A percentile compares a stretch with the other conserved stretches of the same genome.
Conservation (phyloP, 2,888 invertebrate genomes). For the Hoplodrina ambigua region DNA sequence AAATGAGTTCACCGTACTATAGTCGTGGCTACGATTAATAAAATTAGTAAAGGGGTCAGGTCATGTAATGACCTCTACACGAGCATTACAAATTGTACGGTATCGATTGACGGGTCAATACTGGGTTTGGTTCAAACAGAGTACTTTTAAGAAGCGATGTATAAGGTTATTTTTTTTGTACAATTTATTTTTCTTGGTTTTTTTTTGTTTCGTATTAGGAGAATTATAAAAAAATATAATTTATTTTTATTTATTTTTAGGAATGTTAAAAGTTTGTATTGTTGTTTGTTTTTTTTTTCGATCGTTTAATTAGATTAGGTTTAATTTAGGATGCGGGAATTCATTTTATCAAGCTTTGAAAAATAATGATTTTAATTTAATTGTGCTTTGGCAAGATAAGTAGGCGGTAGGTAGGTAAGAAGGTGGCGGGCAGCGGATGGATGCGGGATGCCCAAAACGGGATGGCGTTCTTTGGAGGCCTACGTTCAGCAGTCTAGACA, state of each 20-base stretch:
- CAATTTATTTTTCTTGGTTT: background rate
- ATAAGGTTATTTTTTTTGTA: background rate
- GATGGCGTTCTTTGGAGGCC: no score
- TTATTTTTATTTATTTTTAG: background rate
- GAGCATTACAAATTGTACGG: slow-evolving; percentile 33
- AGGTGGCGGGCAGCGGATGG: no score
- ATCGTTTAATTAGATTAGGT: background rate
- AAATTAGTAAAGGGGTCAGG: slow-evolving; percentile 59
- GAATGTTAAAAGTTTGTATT: slow-evolving; percentile 14
- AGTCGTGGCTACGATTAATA: slow-evolving; percentile 62
- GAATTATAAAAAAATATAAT: background rate
- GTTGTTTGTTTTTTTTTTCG: background rate
- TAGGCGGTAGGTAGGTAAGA: no score
- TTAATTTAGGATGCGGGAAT: background rate
- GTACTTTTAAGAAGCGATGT: slow-evolving; percentile 29
- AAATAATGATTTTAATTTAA: background rate
- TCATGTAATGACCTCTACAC: slow-evolving; percentile 43
- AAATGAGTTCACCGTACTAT: slow-evolving; percentile 56
- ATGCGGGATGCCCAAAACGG: no score
- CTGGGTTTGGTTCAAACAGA: background rate
- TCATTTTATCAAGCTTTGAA: background rate
- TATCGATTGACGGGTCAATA: slow-evolving; percentile 39
- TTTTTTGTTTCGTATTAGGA: background rate
- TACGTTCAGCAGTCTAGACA: no score
- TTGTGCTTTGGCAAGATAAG: background rate